phyloP scores from a whole-genome alignment of 2,113 vertebrate species.

The Gallinago paraguaiae region DNA sequence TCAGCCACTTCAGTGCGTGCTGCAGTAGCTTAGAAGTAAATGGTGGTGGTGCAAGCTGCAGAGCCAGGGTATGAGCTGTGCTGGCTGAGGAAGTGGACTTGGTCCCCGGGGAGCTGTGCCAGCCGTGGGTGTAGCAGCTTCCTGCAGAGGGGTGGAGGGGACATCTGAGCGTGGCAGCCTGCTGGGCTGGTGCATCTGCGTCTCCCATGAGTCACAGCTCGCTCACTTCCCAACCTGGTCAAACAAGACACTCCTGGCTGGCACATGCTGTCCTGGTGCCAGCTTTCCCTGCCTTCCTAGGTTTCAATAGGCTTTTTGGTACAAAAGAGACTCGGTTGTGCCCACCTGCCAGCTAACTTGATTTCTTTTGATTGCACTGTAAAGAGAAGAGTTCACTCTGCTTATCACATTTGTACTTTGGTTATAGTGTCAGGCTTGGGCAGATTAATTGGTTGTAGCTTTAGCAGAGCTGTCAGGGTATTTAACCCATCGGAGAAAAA shows the following conservation, averaged over 20 bases:
- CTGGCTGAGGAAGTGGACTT: background rate
- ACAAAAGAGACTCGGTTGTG: background rate
- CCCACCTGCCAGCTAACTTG: conserved; percentile 19
- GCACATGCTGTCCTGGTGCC: background rate
- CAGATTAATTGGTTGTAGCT: conserved; percentile 59
- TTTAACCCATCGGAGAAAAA: conserved; percentile 61
- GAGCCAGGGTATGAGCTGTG: background rate
- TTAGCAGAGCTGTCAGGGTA: conserved; percentile 46
- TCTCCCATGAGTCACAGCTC: conserved; percentile 14
- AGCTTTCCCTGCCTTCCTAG: background rate
- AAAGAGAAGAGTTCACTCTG: conserved; percentile 25
- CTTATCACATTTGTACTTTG: conserved; percentile 62
- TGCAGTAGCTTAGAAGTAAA: background rate
- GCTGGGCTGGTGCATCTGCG: background rate
- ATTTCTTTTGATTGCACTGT: conserved; percentile 20
- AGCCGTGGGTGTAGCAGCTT: conserved; percentile 20
- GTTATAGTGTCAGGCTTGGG: conserved; percentile 47
- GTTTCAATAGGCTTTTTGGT: conserved; percentile 2
- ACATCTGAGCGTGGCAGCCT: background rate
- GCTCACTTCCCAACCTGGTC: background rate
- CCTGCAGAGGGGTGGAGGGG: background rate
- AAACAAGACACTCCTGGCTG: conserved; percentile 22
- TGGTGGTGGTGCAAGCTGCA: background rate
- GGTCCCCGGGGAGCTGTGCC: background rate
- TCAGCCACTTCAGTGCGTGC: background rate